Evolutionary conservation across 1,140 invertebrate species (phyloP).

Genomic region (Zaprionus lachaisei): DNA sequence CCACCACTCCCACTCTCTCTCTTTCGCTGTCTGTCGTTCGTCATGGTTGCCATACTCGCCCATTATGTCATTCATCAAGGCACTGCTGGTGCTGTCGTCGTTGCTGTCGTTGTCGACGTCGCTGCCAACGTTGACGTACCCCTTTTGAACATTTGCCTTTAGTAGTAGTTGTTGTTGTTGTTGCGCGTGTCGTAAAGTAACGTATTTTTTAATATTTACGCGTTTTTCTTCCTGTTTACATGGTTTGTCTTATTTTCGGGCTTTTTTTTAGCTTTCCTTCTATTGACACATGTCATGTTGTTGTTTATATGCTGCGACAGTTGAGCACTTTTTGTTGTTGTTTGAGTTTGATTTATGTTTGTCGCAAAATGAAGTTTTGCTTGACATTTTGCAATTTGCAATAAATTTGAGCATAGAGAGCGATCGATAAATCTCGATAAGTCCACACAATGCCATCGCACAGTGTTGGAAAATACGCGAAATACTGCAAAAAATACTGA

Average conservation of each 20-base stretch:
- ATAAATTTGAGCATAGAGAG: conserved; percentile 58
- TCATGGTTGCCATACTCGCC: conserved; percentile 45
- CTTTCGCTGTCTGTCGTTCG: conserved; percentile 17
- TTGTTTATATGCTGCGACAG: conserved; percentile 53
- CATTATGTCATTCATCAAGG: conserved; percentile 79
- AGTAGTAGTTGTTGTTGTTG: conserved; percentile 2
- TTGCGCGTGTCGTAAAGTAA: conserved; percentile 54
- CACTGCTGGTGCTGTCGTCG: conserved; percentile 19
- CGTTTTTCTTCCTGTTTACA: conserved; percentile 67
- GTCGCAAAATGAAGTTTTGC: conserved; percentile 34
- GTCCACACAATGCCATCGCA: neutral
- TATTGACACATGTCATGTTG: conserved; percentile 44
- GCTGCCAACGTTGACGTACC: conserved; percentile 35
- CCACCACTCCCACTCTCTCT: neutral
- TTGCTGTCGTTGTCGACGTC: conserved; percentile 24
- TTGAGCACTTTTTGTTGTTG: conserved; percentile 30
- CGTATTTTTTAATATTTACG: conserved; percentile 69
- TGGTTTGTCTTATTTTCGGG: conserved; percentile 10
- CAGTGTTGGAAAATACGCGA: conserved; percentile 27
- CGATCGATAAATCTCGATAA: conserved; percentile 27
- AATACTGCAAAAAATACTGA: neutral
- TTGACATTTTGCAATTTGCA: conserved; percentile 73
- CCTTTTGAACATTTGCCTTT: conserved; percentile 36
- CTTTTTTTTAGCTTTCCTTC: neutral
- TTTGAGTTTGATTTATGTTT: conserved; percentile 56